Percentiles rank a stretch among this genome's conserved stretches.
Conservation (phyloP, 2,888 invertebrate genomes). For the Odontothrips loti region DNA sequence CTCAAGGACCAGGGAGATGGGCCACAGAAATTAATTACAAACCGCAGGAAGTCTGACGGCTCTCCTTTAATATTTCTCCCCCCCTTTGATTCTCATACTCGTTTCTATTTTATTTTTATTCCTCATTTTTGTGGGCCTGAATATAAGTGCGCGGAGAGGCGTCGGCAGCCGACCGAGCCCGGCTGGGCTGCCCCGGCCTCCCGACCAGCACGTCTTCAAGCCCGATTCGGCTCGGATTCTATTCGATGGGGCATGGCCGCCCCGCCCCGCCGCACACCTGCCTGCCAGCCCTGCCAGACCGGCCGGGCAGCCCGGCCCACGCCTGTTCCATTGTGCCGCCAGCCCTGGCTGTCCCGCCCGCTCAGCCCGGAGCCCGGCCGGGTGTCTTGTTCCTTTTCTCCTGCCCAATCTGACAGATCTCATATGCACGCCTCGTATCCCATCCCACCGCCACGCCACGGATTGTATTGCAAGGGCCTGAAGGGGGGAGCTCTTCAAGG, state of each 20-base stretch:
- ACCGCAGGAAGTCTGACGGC: slow-evolving; percentile 6
- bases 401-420: slow-evolving; percentile 18
- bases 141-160: neutral
- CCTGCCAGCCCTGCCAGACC: neutral
- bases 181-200: too few species aligned
- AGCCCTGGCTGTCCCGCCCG: too few species aligned
- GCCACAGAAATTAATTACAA: slow-evolving; percentile 17
- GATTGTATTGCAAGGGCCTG: too few species aligned
- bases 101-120: neutral
- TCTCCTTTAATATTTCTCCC: neutral
- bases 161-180: too few species aligned
- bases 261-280: neutral
- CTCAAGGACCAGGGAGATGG: neutral
- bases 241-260: neutral
- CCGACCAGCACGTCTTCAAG: neutral
- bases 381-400: slow-evolving; percentile 8
- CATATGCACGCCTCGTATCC: slow-evolving; percentile 10
- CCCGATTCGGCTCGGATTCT: neutral
- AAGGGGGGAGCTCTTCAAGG: too few species aligned
- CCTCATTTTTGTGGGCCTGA: too few species aligned
- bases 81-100: neutral
- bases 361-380: neutral
- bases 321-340: too few species aligned
- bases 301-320: too few species aligned
- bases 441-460: neutral